These are phyloP conservation scores for Neomicropteryx cornuta DNA, from an alignment of 1,140 invertebrate genomes.

Conservation along the genomic window DNA sequence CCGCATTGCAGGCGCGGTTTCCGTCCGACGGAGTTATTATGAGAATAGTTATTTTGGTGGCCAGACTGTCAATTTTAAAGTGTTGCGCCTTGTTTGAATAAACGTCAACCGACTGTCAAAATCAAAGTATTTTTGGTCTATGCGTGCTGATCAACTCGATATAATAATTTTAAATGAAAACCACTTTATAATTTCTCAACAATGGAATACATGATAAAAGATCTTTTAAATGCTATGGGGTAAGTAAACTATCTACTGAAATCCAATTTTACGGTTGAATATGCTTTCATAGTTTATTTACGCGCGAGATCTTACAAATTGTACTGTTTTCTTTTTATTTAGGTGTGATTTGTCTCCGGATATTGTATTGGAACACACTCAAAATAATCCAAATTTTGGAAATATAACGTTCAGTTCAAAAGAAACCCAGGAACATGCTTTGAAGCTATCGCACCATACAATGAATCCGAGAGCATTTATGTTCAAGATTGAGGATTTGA, in stretches of 20 bases:
- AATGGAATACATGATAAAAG: constrained; percentile 37
- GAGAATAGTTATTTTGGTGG: no score
- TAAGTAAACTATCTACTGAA: constrained; percentile 12
- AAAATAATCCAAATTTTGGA: constrained; percentile 37
- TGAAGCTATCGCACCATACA: constrained; percentile 31
- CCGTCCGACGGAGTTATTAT: no score
- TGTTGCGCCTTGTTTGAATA: no score
- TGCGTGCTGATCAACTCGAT: no score
- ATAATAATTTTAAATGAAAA: no score
- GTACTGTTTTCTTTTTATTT: constrained; percentile 19
- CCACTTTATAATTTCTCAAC: no score
- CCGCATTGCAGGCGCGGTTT: no score
- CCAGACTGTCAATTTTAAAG: no score
- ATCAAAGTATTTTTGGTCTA: no score
- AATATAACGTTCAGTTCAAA: constrained; percentile 31
- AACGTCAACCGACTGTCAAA: no score
- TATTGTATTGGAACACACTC: constrained; percentile 34
- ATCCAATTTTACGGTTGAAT: constrained; percentile 11
- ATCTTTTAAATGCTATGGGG: constrained; percentile 35
- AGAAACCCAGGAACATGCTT: constrained; percentile 34
- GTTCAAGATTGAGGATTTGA: constrained; percentile 37
- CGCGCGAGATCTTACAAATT: background rate
- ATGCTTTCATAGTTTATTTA: constrained; percentile 6
- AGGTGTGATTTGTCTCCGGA: constrained; percentile 37
- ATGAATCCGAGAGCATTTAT: constrained; percentile 32